Base-by-base conservation (phyloP, 2,888 invertebrate genomes). In the Ommatoiulus sabulosus region DNA sequence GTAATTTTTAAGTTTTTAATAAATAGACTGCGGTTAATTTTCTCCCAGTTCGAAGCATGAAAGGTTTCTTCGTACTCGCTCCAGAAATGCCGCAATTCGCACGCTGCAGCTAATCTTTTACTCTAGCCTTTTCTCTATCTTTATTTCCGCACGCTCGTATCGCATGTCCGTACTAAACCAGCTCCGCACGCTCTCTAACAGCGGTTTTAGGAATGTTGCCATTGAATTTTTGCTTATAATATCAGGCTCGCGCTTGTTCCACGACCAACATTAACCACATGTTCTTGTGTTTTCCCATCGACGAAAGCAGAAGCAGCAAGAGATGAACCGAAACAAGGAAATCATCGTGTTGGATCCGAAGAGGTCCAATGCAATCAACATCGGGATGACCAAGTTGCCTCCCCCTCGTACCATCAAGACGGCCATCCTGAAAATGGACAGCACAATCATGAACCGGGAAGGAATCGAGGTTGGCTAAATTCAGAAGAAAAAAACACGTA, bases 371-470 rank as follows among this genome's bases (percentile, higher is more conserved):
- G 99, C 98, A 84, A 99, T 99, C 91, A 99, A 99, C 93, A 99
- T 99, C 91, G 99, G 99, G 20, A 97, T 99, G 96, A 99, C 99
- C 43, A 99, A 99, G 92, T 94, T 99, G 90, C 99, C 99, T 2
- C 99, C 99, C 0, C 97, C 99, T 0, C 95, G 98, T 90, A 97
- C 99, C 8, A 99, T 99, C 90, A 99, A 99, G 92, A 97, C 98
- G n/a, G 99, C 99, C 44, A 98, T 98, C 90, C 94, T 99, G 93
- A 99, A 99, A 94, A 99, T 99, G 98, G 99, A 99, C 92, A 97
- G 97, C 0, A 97, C 98, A 0, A 98, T 99, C 86, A 97, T 99
- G 93, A 99, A 98, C 91, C 95, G 98, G 91, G 99, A 99, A 93
- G 98, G 98, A 44, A 98, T 99, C 90, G 99, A 99, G 94, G 95